phyloP scores from a whole-genome alignment of 2,797 vertebrate genomes.

The Hoplostethus mediterraneus region DNA sequence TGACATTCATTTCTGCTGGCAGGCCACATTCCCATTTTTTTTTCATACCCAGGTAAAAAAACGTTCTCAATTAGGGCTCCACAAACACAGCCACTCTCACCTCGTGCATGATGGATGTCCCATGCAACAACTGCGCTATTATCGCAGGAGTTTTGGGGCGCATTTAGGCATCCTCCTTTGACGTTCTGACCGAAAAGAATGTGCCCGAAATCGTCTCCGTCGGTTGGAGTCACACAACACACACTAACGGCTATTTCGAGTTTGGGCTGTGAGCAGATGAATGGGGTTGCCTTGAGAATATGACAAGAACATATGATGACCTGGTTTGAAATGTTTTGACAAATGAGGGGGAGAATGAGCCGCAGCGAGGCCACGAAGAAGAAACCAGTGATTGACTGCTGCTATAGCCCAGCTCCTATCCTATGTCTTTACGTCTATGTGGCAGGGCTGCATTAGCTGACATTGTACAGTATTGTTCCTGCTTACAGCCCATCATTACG shows the following conservation, averaged over 20 bases:
- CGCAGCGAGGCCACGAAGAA: background rate
- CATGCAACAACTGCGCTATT: background rate
- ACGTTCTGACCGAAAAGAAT: conserved; percentile 1
- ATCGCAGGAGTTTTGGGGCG: background rate
- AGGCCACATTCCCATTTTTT: conserved; percentile 68
- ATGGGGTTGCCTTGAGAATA: conserved; percentile 9
- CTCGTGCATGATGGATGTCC: conserved; percentile 5
- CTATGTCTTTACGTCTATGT: background rate
- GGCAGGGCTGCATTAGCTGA: conserved; percentile 3
- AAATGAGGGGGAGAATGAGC: conserved; percentile 6
- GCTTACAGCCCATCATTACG: background rate
- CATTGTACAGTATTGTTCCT: background rate
- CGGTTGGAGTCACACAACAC: background rate
- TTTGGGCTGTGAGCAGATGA: conserved; percentile 8
- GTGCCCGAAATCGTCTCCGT: background rate
- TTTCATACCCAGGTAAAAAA: conserved; percentile 65
- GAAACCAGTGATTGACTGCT: conserved; percentile 16
- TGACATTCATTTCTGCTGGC: conserved; percentile 77
- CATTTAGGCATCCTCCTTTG: background rate
- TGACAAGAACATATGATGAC: conserved; percentile 15
- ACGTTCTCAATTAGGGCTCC: conserved; percentile 50
- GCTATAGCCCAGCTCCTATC: background rate
- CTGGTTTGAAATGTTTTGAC: conserved; percentile 18
- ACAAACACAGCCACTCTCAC: conserved; percentile 37
- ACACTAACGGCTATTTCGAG: background rate